Conservation (phyloP, 2,888 invertebrate species). For the Acleris emargana region DNA sequence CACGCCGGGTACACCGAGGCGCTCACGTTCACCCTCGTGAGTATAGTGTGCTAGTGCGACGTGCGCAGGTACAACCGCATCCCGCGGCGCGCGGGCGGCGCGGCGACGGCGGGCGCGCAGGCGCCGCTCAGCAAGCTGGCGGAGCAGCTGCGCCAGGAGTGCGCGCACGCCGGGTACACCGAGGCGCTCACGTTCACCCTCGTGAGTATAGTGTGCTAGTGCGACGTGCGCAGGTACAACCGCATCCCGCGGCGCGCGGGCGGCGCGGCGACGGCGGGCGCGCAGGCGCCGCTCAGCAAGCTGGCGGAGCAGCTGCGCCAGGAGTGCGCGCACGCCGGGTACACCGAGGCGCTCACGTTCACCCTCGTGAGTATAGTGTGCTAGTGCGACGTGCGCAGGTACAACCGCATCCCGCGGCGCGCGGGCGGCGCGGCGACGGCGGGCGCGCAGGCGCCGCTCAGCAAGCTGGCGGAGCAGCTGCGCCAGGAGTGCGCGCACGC, state of each 20-base stretch:
- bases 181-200: conserved; percentile 97
- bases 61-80: too few relatives aligned
- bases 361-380: conserved; percentile 88
- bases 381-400: too few relatives aligned
- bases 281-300: conserved; percentile 94
- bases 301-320: conserved; percentile 94
- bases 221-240: too few relatives aligned
- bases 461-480: conserved; percentile 96
- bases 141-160: conserved; percentile 93
- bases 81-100: conserved; percentile 78
- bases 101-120: conserved; percentile 86
- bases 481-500: conserved; percentile 93
- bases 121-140: conserved; percentile 95
- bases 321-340: conserved; percentile 95
- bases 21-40: conserved; percentile 94
- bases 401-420: conserved; percentile 85
- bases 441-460: conserved; percentile 90
- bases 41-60: too few relatives aligned
- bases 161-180: conserved; percentile 97
- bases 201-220: too few relatives aligned
- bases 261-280: conserved; percentile 83
- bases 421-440: conserved; percentile 82
- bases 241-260: conserved; percentile 84
- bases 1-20: conserved; percentile 98
- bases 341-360: conserved; percentile 98